Base-by-base conservation (phyloP, 2,113 vertebrate species). In the Cyanoramphus novaezelandiae region DNA sequence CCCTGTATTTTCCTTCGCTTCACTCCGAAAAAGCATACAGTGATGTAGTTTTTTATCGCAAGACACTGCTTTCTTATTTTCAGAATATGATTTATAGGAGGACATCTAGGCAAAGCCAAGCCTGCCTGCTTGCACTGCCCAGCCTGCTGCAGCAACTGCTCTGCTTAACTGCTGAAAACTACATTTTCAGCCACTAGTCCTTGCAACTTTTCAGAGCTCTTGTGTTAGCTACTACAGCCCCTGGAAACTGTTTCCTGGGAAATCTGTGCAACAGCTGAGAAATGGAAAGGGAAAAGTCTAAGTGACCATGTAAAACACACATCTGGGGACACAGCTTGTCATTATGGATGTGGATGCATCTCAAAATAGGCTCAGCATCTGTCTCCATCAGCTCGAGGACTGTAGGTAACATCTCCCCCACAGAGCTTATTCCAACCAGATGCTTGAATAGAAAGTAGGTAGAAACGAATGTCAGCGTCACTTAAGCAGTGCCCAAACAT, bases 111-210 rank as follows among this genome's bases (percentile, higher is more conserved):
- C 53, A 90, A 33, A 83, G 41, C 6, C 31, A 67, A 90, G 55
- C 31, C 12, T 53, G 46, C 31, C 39, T 0, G 0, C 23, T 52
- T 13, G 24, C 4, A 0, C 9, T 53, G 59, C 41, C 50, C 69
- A 90, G n/a, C 29, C 37, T 41, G 41, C 28, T 3, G 0, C 64
- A 62, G 46, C 33, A 91, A 59, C 88, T 57, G 28, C 75, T 55
- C 46, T 7, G 3, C 25, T 49, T 41, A 50, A 88, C 25, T 44
- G n/a, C 37, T 28, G 41, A 83, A 85, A 95, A 53, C 27, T 41
- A n/a, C 43, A 35, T 84, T 94, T 86, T 91, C 79, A 77, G 39
- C n/a, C 52, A 55, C 46, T 13, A 46, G 27, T 12, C 21, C 55
- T 15, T 62, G 74, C 69, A 95, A 71, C 29, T 87, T 91, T n/a